Evolutionary conservation across 2,113 vertebrate genomes (phyloP).

Genomic region (Numida meleagris): DNA sequence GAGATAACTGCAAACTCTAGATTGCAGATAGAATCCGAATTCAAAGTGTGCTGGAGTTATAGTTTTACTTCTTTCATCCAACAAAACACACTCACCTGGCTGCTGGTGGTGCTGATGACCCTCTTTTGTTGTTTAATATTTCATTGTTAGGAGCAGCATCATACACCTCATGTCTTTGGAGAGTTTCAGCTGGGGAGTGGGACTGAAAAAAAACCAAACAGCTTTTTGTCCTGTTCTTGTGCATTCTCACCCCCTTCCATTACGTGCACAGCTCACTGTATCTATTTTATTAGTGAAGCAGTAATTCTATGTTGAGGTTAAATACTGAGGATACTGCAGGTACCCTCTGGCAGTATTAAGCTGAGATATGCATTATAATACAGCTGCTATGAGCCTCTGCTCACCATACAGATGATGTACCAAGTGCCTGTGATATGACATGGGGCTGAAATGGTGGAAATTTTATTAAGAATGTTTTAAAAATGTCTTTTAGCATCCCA

Average conservation of each 20-base stretch:
- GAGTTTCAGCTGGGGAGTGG: background rate
- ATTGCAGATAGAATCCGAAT: background rate
- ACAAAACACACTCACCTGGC: background rate
- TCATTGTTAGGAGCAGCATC: background rate
- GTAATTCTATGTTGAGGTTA: background rate
- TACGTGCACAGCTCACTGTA: background rate
- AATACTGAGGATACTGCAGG: background rate
- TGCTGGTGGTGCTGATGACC: background rate
- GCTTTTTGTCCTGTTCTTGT: background rate
- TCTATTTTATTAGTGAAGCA: background rate
- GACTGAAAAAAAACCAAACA: background rate
- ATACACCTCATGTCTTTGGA: background rate
- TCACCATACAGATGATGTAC: background rate
- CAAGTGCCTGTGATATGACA: background rate
- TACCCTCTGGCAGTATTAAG: background rate
- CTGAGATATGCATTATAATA: background rate
- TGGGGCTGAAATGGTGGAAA: background rate
- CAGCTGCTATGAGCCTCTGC: background rate
- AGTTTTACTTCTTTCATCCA: background rate
- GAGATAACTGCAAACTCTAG: background rate
- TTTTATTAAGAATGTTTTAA: background rate
- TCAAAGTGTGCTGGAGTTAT: background rate
- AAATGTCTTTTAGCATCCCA: background rate
- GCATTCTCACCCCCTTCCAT: background rate
- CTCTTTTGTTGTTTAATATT: background rate